Evolutionary conservation across 1,140 invertebrate genomes (phyloP), one percentile per base, ranked within the genome.

Genomic region (Euglossa dilemma): DNA sequence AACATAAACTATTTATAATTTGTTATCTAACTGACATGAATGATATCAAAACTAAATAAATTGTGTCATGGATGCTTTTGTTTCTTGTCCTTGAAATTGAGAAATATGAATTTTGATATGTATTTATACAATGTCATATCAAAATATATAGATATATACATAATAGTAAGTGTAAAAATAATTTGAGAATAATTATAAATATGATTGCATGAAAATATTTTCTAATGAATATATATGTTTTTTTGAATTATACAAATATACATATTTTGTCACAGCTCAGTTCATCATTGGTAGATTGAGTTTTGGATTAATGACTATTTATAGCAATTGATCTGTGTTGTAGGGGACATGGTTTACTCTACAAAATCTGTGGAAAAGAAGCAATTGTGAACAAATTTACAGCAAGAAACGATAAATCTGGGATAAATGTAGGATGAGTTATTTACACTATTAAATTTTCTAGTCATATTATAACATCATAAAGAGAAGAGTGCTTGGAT

Each of bases 401-500:
- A 43, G 63, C 14, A 71, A 76, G 50, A 56, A 85, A 74, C 20
- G 36, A 74, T 50, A 64, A 16, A 75, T 23, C 80, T 78, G 71
- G 36, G 1, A 36, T 36, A 36, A 36, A 36, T 36, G 36, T 36
- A 85, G 54, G n/a, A 57, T 79, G 71, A 89, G 79, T n/a, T 80
- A 56, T 84, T 63, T 52, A 84, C 73, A 79, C 28, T 85, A 84
- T 78, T 28, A 83, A 84, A 85, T 59, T 85, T 91, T 91, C 91
- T 92, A 92, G 91, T 92, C 91, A 85, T 73, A 79, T 57, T 67
- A 79, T 72, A 61, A 85, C 71, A 75, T 61, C 50, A 47, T 66
- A 79, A 47, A 43, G 50, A 80, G 18, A 8, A 73, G 47, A 70
- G 61, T 77, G n/a, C 69, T 81, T 54, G 66, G 36, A 73, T 78